A percentile compares a stretch with the other conserved stretches of the same genome.
phyloP scores from a whole-genome alignment of 1,140 invertebrate genomes.

The Ceratitis capitata region DNA sequence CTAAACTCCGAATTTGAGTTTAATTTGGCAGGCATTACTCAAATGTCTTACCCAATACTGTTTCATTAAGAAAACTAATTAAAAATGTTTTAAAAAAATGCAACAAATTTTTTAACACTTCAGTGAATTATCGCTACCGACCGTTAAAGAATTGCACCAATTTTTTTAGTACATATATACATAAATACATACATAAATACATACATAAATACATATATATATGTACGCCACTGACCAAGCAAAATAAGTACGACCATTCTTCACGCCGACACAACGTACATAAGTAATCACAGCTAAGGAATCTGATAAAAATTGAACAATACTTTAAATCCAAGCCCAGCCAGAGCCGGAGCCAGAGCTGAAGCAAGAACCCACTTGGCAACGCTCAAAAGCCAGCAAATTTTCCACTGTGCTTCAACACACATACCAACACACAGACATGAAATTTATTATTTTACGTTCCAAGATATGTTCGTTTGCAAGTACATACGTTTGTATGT shows the following conservation, averaged over 20 bases:
- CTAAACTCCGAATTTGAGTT: no score
- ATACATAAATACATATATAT: not conserved
- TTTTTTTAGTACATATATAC: no score
- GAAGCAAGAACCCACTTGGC: not conserved
- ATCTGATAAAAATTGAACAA: conserved; percentile 30
- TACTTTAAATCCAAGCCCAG: not conserved
- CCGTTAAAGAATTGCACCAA: no score
- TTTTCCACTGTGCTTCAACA: not conserved
- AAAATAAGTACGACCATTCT: not conserved
- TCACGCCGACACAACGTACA: not conserved
- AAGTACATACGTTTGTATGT: not conserved
- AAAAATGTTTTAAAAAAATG: no score
- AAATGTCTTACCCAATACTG: no score
- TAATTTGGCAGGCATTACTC: no score
- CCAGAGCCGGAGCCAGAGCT: not conserved
- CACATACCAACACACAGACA: not conserved
- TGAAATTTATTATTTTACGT: no score
- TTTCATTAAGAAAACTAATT: conserved; percentile 2
- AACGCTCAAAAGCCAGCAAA: not conserved
- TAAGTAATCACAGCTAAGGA: conserved; percentile 17
- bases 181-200: not conserved
- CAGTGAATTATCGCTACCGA: not conserved
- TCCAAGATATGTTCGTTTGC: not conserved
- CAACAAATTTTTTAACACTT: not conserved
- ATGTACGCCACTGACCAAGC: not conserved